Base-by-base conservation (phyloP, 2,113 vertebrate genomes). In the Aramus guarauna region DNA sequence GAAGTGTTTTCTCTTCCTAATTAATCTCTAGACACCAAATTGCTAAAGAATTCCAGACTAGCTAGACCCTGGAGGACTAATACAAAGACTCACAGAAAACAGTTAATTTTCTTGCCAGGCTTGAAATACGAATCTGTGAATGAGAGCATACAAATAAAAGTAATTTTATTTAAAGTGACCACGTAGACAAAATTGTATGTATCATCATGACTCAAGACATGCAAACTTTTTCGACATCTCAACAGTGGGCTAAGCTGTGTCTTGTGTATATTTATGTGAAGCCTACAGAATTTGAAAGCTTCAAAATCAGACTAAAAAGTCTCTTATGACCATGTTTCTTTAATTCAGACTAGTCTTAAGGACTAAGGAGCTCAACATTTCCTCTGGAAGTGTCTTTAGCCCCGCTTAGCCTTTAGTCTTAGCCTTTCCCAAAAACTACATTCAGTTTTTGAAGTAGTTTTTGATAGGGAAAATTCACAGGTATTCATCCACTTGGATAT, bases 11-110 rank as follows among this genome's bases (percentile, higher is more conserved):
- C 62, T 76, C 67, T 66, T 63, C 71, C 34, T 95, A 95, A 89
- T 95, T 95, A 92, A 82, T 93, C 84, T 91, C 84, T 48, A 75
- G 92, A 36, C 15, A 56, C 30, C 32, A 85, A 66, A 64, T 88
- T 79, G 69, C n/a, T 81, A 26, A 82, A 89, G 66, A 85, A 68
- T 67, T 94, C 39, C 55, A 82, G 58, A 50, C n/a, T 55, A 69
- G 53, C 15, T 83, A 18, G 34, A 56, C 62, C 22, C n/a, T 68
- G 53, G 53, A 90, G 87, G 45, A 48, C n/a, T 67, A 58, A 83
- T 47, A 27, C 1, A 10, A 80, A 92, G 59, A 59, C 37, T 71
- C 74, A 58, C 23, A 43, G 68, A 47, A 78, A 59, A 81, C 84
- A 95, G 66, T 63, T 73, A 9, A 12, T 92, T 92, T 90, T 78